Evolutionary conservation across 1,140 invertebrate genomes (phyloP).

Genomic region (Reticulitermes speratus): DNA sequence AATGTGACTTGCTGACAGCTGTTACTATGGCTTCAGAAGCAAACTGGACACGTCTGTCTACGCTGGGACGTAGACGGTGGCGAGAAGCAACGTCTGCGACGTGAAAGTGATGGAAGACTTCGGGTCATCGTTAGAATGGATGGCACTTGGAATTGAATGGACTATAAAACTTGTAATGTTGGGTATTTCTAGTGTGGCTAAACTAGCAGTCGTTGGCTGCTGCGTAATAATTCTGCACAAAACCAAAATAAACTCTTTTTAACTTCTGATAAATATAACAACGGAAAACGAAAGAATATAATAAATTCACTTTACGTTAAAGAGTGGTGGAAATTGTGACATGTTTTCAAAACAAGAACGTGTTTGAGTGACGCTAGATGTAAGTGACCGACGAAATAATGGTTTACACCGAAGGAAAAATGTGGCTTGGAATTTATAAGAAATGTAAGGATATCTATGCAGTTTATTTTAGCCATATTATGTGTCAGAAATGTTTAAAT

Average conservation of each 20-base stretch:
- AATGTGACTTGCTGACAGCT: background rate
- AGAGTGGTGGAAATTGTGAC: background rate
- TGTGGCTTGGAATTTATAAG: background rate
- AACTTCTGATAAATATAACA: background rate
- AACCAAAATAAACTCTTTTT: background rate
- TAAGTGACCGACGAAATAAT: background rate
- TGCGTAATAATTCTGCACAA: background rate
- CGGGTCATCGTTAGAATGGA: background rate
- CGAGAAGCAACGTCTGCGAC: background rate
- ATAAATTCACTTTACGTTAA: background rate
- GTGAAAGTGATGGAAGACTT: background rate
- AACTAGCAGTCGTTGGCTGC: no score
- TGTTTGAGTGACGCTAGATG: background rate
- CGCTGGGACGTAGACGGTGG: background rate
- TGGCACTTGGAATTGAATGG: background rate
- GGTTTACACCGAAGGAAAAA: background rate
- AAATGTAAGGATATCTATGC: no score
- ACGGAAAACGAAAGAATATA: background rate
- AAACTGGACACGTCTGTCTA: background rate
- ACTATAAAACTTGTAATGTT: slow-evolving; percentile 8
- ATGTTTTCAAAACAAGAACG: background rate
- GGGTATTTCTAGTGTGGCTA: background rate
- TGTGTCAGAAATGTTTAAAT: background rate
- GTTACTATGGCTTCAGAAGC: background rate
- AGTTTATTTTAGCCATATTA: background rate